phyloP scores from a whole-genome alignment of 2,888 invertebrate species.

The Pandemis heparana region DNA sequence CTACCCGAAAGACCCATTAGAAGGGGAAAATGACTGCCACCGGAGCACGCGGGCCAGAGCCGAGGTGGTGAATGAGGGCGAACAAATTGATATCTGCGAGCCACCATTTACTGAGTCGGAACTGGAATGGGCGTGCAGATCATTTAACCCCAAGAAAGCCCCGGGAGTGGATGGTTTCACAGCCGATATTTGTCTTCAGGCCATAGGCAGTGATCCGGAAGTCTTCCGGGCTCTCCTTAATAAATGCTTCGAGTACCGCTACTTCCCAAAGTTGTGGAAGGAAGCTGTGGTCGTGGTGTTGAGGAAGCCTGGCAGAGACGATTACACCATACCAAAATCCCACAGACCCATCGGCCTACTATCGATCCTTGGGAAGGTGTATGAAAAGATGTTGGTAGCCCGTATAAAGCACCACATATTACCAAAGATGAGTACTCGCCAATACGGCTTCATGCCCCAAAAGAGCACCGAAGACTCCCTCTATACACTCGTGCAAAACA shows the following conservation, averaged over 20 bases:
- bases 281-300: slow-evolving; percentile 28
- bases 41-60: no score
- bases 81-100: no score
- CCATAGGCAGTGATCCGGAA: not conserved
- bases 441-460: no score
- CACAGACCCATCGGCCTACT: not conserved
- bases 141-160: no score
- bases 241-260: slow-evolving; percentile 17
- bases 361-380: not conserved
- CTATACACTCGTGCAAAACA: no score
- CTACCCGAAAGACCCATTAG: no score
- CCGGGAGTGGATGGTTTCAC: slow-evolving; percentile 44
- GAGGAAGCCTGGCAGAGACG: slow-evolving; percentile 29
- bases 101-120: no score
- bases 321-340: not conserved
- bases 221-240: slow-evolving; percentile 17
- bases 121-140: no score
- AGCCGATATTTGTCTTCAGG: slow-evolving; percentile 38
- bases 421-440: no score
- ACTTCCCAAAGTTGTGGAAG: slow-evolving; percentile 43
- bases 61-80: slow-evolving; percentile 4
- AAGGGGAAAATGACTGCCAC: slow-evolving; percentile 31
- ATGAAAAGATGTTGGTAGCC: no score
- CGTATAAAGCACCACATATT: no score
- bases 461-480: no score